Conservation (phyloP, 1,140 invertebrate genomes). For the Drosophila mojavensis region DNA sequence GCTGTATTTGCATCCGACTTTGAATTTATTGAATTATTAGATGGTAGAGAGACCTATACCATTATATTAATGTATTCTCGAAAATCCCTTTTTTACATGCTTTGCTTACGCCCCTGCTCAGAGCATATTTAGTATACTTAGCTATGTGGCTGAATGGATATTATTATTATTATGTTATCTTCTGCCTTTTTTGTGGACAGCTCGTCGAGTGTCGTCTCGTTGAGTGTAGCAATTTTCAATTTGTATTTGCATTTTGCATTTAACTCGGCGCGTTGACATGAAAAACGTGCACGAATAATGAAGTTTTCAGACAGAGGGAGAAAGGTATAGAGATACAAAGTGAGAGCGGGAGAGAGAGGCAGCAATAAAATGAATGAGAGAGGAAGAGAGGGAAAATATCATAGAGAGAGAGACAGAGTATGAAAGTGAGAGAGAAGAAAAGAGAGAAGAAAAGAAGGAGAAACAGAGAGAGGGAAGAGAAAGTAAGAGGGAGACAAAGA, state of each 20-base stretch:
- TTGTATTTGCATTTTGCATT: constrained; percentile 71
- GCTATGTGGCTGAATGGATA: constrained; percentile 19
- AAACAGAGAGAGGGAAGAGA: too few relatives aligned
- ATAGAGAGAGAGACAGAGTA: too few relatives aligned
- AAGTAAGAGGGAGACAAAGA: too few relatives aligned
- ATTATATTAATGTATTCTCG: constrained; percentile 43
- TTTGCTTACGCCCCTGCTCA: neutral
- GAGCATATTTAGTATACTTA: constrained; percentile 1
- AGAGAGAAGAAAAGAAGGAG: too few relatives aligned
- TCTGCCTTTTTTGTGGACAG: constrained; percentile 55
- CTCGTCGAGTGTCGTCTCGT: constrained; percentile 60
- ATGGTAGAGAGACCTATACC: too few relatives aligned
- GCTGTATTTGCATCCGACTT: too few relatives aligned
- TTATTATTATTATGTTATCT: constrained; percentile 17
- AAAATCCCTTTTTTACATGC: constrained; percentile 13
- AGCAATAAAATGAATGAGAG: too few relatives aligned
- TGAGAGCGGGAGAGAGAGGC: neutral
- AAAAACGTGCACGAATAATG: constrained; percentile 58
- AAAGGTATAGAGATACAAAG: neutral
- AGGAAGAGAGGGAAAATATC: too few relatives aligned
- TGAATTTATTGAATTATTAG: too few relatives aligned
- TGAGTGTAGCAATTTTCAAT: constrained; percentile 63
- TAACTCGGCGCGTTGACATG: constrained; percentile 38
- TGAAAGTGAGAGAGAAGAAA: too few relatives aligned
- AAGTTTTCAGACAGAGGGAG: constrained; percentile 40